phyloP scores from a whole-genome alignment of 2,113 vertebrate species.

The Gallinago media region DNA sequence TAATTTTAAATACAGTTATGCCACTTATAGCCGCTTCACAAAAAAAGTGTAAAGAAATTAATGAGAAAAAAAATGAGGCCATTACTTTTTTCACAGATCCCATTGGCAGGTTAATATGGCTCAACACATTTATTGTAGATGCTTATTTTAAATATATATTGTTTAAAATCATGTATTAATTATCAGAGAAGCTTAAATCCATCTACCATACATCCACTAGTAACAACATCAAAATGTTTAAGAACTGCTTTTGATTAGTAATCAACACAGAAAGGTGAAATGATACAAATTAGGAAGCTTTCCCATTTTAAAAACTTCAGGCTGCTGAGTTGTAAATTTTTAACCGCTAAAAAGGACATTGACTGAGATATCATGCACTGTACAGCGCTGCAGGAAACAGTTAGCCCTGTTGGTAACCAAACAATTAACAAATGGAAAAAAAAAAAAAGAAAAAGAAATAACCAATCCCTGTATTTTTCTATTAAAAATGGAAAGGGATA shows the following conservation, averaged over 20 bases:
- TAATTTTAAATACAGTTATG: slow-evolving; percentile 79
- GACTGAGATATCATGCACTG: slow-evolving; percentile 69
- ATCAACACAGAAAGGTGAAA: slow-evolving; percentile 74
- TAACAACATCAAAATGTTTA: slow-evolving; percentile 77
- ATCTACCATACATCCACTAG: slow-evolving; percentile 78
- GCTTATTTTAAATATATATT: slow-evolving; percentile 81
- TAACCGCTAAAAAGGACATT: slow-evolving; percentile 38
- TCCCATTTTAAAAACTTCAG: slow-evolving; percentile 64
- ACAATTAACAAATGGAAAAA: not conserved
- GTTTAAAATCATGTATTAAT: slow-evolving; percentile 79
- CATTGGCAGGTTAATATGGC: slow-evolving; percentile 86
- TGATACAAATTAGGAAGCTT: slow-evolving; percentile 66
- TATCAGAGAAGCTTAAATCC: slow-evolving; percentile 79
- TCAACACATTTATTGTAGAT: slow-evolving; percentile 82
- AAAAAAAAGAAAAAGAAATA: not conserved
- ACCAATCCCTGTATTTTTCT: not conserved
- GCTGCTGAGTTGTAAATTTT: slow-evolving; percentile 34
- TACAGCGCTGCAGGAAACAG: slow-evolving; percentile 54
- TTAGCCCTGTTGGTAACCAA: slow-evolving; percentile 52
- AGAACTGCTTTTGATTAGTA: slow-evolving; percentile 74
- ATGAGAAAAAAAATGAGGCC: slow-evolving; percentile 67
- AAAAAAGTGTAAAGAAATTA: slow-evolving; percentile 57
- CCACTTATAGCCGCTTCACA: slow-evolving; percentile 77
- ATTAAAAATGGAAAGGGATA: not conserved
- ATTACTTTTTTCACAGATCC: slow-evolving; percentile 81